These are phyloP conservation scores for Excalfactoria chinensis DNA, from an alignment of 2,113 vertebrate genomes.

Conservation along the genomic window DNA sequence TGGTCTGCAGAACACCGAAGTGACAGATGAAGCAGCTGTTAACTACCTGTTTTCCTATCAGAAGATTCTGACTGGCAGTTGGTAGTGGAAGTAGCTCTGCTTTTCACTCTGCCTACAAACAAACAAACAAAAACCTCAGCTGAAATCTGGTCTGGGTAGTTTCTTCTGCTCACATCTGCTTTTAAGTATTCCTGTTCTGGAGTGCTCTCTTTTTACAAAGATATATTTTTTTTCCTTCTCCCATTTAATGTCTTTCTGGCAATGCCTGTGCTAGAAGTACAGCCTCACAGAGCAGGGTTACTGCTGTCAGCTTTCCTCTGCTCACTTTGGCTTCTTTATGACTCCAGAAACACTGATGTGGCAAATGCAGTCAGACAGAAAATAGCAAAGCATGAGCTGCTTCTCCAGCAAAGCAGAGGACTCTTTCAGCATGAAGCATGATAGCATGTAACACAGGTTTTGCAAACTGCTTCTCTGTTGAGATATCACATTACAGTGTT, in stretches of 20 bases:
- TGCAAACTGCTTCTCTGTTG: not conserved
- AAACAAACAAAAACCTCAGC: not conserved
- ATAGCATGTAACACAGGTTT: not conserved
- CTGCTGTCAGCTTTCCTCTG: constrained; percentile 1
- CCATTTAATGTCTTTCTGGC: not conserved
- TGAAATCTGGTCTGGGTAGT: not conserved
- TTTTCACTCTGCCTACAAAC: not conserved
- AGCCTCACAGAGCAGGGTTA: not conserved
- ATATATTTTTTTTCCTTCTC: not conserved
- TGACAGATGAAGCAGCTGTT: not conserved
- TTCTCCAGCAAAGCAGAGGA: not conserved
- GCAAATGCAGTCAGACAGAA: not conserved
- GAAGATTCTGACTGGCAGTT: not conserved
- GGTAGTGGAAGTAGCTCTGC: not conserved
- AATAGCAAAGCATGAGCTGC: not conserved
- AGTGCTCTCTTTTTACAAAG: not conserved
- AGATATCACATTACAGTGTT: not conserved
- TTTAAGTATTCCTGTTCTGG: not conserved
- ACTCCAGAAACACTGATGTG: not conserved
- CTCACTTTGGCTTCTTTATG: not conserved
- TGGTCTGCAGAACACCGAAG: not conserved
- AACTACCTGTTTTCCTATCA: not conserved
- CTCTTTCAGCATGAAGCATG: not conserved
- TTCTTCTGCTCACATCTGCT: not conserved
- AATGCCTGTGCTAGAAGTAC: not conserved